Evolutionary conservation across 2,797 vertebrate genomes (phyloP), one percentile per base, ranked within the genome.

Genomic region (Rachycentron canadum): DNA sequence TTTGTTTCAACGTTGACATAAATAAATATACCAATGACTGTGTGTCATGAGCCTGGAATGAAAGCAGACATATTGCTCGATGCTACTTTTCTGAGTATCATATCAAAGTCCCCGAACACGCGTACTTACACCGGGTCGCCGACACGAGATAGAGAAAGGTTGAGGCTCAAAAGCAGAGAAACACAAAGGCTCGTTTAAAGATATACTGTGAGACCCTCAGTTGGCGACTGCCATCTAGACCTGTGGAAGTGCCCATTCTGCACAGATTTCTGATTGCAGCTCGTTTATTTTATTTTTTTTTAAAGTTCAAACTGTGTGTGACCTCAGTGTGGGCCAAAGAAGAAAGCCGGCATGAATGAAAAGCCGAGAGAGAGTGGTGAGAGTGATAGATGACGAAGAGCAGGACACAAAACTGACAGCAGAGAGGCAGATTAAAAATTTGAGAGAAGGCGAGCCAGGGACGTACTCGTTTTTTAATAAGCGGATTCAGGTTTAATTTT

Each of bases 401-500:
- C 50, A 11, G 55, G 70, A 71, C 70, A 68, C 40, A 66, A 85
- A 89, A 70, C 73, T 81, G 78, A 76, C 85, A 84, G 71, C 57
- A 69, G 63, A 61, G 34, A 69, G 63, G 61, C 36, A 79, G 76
- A 86, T 77, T 84, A 82, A 74, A 74, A 73, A 71, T n/a, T 47
- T 59, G 17, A 52, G 30, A 64, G 55, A 45, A 59, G 52, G 61
- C 17, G 64, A 81, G 47, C 65, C 61, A 26, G 38, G 64, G 68
- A 71, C 67, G 83, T 77, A 71, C 59, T 81, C 60, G 58, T 72
- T 82, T 82, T 78, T 81, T 60, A 89, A 88, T 83, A 86, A 88
- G 78, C 76, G 4, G 71, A 89, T 91, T 85, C 79, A 78, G 72
- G 69, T 91, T 88, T 79, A 40, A 79, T 74, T 88, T 85, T 67